phyloP scores from a whole-genome alignment of 2,797 vertebrate species.

The Silurus aristotelis region DNA sequence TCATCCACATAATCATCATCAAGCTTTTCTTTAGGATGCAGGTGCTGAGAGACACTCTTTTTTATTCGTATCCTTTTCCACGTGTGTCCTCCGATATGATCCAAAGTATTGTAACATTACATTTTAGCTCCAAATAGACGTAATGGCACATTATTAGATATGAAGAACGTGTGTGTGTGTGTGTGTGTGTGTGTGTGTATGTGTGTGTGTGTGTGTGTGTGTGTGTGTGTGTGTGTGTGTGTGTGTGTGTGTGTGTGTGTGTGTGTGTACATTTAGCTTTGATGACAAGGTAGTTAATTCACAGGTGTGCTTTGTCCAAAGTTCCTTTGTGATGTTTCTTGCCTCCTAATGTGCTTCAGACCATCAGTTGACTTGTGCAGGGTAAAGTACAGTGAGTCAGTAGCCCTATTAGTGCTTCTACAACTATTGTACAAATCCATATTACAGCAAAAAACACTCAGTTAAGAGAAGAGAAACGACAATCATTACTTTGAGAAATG shows the following conservation, averaged over 20 bases:
- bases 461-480: no score
- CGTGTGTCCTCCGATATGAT: background rate
- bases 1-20: background rate
- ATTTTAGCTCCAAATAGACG: background rate
- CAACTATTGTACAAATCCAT: no score
- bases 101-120: background rate
- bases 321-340: no score
- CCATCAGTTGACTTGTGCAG: no score
- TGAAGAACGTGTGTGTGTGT: background rate
- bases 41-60: conserved; percentile 61
- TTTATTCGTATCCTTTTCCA: conserved; percentile 71
- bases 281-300: no score
- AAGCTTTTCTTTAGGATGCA: conserved; percentile 62
- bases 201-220: background rate
- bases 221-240: background rate
- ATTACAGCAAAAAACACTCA: no score
- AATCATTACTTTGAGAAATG: no score
- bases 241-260: background rate
- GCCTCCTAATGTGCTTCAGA: no score
- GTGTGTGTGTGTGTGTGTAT: background rate
- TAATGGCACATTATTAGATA: background rate
- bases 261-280: no score
- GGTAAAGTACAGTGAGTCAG: no score
- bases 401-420: no score
- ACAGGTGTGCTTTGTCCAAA: no score